A percentile compares a stretch with the other conserved stretches of the same genome.
Conservation (phyloP, 1,140 invertebrate genomes). For the Drosophila santomea region DNA sequence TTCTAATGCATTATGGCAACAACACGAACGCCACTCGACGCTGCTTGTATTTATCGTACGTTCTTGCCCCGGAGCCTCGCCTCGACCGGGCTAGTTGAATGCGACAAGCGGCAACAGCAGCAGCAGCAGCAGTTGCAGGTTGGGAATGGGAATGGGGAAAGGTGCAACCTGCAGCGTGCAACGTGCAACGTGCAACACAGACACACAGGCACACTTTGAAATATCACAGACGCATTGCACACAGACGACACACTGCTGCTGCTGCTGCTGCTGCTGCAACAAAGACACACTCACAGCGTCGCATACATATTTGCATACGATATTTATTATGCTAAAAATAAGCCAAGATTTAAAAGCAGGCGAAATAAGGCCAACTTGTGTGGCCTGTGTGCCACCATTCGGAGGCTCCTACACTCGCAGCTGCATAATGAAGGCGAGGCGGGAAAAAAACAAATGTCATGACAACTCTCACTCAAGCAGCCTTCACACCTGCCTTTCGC, state of each 20-base stretch:
- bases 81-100: constrained; percentile 26
- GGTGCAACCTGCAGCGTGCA: not conserved
- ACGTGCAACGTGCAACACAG: too few species aligned
- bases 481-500: constrained; percentile 69
- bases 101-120: constrained; percentile 34
- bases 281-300: constrained; percentile 39
- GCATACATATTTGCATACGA: constrained; percentile 78
- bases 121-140: not conserved
- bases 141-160: not conserved
- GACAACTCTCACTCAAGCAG: constrained; percentile 70
- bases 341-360: constrained; percentile 75
- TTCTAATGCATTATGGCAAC: constrained; percentile 79
- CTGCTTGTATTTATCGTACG: constrained; percentile 38
- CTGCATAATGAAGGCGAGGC: constrained; percentile 65
- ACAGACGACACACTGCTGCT: constrained; percentile 1
- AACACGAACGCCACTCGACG: constrained; percentile 67
- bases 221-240: constrained; percentile 35
- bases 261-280: constrained; percentile 13
- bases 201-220: constrained; percentile 22
- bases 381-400: not conserved
- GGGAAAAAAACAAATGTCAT: constrained; percentile 68
- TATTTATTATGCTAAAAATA: constrained; percentile 83
- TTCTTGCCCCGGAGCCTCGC: constrained; percentile 12
- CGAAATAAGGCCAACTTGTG: constrained; percentile 73
- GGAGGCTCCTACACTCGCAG: not conserved